phyloP scores from a whole-genome alignment of 2,797 vertebrate genomes.

The Rhynchonycteris naso region DNA sequence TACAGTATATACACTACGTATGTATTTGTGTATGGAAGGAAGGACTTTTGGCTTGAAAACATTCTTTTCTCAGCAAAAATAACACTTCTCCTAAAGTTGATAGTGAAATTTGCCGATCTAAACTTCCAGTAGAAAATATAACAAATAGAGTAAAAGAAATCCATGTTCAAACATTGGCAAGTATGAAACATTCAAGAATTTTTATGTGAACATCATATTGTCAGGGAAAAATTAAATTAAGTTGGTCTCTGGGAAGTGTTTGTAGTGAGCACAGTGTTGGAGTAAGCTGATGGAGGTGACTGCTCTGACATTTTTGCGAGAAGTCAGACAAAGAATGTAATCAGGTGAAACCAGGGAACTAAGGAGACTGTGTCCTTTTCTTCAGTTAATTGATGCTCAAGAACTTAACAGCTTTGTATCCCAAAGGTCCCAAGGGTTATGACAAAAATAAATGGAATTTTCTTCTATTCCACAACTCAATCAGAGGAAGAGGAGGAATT shows the following conservation, averaged over 20 bases:
- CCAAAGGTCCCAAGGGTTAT: neutral
- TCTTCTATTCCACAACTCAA: neutral
- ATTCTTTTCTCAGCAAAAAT: conserved; percentile 54
- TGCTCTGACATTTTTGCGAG: neutral
- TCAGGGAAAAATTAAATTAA: conserved; percentile 69
- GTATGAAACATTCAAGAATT: conserved; percentile 68
- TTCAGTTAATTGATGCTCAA: neutral
- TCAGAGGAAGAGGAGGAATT: neutral
- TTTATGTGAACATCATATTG: conserved; percentile 58
- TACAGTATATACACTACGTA: neutral
- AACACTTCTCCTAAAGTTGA: conserved; percentile 53
- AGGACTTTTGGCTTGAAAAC: conserved; percentile 49
- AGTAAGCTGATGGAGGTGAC: neutral
- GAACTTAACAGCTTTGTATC: neutral
- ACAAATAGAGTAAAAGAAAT: conserved; percentile 71
- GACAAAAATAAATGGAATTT: neutral
- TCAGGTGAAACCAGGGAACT: neutral
- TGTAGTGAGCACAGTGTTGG: conserved; percentile 4
- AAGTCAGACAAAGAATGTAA: conserved; percentile 7
- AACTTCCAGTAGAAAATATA: conserved; percentile 71
- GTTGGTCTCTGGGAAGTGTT: conserved; percentile 56
- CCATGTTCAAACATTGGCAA: conserved; percentile 76
- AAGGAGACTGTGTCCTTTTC: neutral
- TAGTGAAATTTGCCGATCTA: conserved; percentile 63
- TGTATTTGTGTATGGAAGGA: conserved; percentile 16